Evolutionary conservation across 2,888 invertebrate species (phyloP).

Genomic region (Tigriopus californicus): DNA sequence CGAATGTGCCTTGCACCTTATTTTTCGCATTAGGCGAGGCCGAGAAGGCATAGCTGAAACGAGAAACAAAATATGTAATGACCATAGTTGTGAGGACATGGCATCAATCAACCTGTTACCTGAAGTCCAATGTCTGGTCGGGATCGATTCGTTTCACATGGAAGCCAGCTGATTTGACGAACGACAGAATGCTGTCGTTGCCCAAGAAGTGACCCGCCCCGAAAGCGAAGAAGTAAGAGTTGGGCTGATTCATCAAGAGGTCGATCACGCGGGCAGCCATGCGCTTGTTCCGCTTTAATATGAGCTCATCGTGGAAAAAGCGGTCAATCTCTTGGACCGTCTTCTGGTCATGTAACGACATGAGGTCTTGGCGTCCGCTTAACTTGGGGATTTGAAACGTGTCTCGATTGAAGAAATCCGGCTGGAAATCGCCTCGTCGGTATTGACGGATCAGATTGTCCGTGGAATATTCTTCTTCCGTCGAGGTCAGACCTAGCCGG

Average conservation of each 20-base stretch:
- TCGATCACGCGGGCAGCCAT: constrained; percentile 31
- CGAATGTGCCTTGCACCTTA: constrained; percentile 17
- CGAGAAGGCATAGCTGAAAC: too few species aligned
- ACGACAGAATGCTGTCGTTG: constrained; percentile 30
- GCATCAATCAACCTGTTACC: too few species aligned
- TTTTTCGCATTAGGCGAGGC: not conserved
- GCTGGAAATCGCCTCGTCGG: constrained; percentile 31
- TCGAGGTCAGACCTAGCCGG: not conserved
- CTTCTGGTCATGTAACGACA: constrained; percentile 21
- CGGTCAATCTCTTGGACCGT: constrained; percentile 26
- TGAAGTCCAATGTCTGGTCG: not conserved
- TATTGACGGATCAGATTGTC: constrained; percentile 31
- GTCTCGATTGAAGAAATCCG: constrained; percentile 21
- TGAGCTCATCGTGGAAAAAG: constrained; percentile 31
- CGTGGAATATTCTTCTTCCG: constrained; percentile 21
- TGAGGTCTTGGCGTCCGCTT: constrained; percentile 23
- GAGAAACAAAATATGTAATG: too few species aligned
- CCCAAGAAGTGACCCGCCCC: constrained; percentile 35
- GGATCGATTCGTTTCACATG: not conserved
- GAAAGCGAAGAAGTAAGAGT: constrained; percentile 32
- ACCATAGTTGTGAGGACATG: too few species aligned
- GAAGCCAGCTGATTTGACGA: constrained; percentile 21
- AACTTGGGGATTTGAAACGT: constrained; percentile 1
- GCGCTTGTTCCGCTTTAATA: constrained; percentile 31
- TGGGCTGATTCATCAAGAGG: constrained; percentile 27